phyloP scores from a whole-genome alignment of 2,888 invertebrate species.

The Diadegma fenestrale region DNA sequence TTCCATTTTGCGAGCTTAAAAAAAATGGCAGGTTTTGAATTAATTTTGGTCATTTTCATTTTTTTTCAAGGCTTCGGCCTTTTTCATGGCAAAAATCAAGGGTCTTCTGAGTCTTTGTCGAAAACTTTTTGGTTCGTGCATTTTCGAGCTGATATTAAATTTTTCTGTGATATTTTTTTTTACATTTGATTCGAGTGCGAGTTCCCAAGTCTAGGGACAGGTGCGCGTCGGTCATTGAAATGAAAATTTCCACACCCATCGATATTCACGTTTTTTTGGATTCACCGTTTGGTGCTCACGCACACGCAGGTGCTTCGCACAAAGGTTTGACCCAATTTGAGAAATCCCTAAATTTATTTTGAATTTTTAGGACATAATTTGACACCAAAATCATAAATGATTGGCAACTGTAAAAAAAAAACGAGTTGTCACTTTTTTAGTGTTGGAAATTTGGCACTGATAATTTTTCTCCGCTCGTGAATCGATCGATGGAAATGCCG shows the following conservation, averaged over 20 bases:
- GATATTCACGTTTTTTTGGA: slow-evolving; percentile 9
- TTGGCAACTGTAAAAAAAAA: background rate
- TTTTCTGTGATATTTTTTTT: too few species aligned
- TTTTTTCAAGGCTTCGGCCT: too few species aligned
- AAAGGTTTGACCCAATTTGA: background rate
- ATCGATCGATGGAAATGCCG: background rate
- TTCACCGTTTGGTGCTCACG: background rate
- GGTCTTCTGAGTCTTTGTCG: too few species aligned
- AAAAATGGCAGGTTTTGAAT: too few species aligned
- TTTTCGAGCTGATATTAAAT: too few species aligned
- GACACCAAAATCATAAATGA: background rate
- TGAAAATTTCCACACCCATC: background rate
- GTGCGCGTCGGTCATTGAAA: too few species aligned
- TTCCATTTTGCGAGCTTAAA: too few species aligned
- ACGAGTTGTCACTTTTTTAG: background rate
- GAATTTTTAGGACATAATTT: background rate
- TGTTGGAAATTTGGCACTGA: background rate
- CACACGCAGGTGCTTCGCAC: background rate
- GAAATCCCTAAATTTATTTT: background rate
- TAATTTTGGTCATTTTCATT: too few species aligned
- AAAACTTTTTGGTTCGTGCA: too few species aligned
- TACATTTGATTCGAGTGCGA: too few species aligned
- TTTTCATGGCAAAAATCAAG: too few species aligned
- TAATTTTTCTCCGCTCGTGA: background rate
- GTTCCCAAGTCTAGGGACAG: too few species aligned